Evolutionary conservation across 2,888 invertebrate species (phyloP).

Genomic region (Leptinotarsa juncta): DNA sequence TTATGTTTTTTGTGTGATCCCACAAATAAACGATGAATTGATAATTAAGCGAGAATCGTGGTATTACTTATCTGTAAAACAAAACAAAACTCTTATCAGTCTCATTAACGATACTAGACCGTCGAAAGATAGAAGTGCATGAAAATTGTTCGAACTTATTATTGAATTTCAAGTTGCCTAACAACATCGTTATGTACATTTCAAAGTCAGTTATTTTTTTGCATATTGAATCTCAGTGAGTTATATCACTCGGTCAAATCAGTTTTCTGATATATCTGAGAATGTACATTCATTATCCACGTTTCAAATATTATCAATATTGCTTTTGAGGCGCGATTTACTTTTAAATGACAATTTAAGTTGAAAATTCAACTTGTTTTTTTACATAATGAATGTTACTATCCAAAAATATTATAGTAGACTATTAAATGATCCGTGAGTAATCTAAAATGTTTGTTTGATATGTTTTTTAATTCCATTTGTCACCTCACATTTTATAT

Average conservation of each 20-base stretch:
- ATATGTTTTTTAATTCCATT: background rate
- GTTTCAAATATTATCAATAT: background rate
- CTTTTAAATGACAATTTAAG: background rate
- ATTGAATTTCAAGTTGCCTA: background rate
- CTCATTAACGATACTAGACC: background rate
- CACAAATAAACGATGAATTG: background rate
- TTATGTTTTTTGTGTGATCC: background rate
- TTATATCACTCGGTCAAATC: background rate
- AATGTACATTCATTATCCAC: background rate
- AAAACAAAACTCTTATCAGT: conserved; percentile 9
- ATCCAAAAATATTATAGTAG: background rate
- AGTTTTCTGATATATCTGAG: background rate
- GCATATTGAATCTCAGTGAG: background rate
- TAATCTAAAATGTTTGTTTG: background rate
- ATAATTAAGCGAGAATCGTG: conserved; percentile 5
- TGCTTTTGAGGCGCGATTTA: background rate
- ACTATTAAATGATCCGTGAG: background rate
- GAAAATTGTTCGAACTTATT: conserved; percentile 7
- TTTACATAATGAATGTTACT: background rate
- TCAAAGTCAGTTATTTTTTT: background rate
- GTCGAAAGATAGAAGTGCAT: conserved; percentile 12
- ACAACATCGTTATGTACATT: conserved; percentile 5
- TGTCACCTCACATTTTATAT: background rate
- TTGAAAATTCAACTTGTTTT: background rate
- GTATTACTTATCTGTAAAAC: conserved; percentile 1